Evolutionary conservation across 2,113 vertebrate species (phyloP).

Genomic region (Neogale vison): DNA sequence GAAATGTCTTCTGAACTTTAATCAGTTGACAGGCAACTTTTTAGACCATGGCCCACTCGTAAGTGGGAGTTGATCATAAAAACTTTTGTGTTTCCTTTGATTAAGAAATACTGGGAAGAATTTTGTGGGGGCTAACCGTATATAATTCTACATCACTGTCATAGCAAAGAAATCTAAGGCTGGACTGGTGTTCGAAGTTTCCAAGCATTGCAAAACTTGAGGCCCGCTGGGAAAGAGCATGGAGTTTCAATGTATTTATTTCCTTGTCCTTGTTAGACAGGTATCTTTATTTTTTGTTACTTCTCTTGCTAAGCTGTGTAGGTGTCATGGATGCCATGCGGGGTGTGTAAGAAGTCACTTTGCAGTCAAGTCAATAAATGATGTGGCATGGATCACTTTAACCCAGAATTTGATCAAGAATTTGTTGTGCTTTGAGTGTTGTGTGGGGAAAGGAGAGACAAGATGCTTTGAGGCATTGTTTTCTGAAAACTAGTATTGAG

Average conservation of each 20-base stretch:
- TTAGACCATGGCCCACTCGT: background rate
- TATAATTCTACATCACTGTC: background rate
- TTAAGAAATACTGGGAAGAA: background rate
- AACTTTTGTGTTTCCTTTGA: background rate
- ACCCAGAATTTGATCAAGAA: constrained; percentile 34
- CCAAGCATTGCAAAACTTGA: background rate
- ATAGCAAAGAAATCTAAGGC: background rate
- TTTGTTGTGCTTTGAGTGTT: background rate
- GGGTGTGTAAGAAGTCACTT: background rate
- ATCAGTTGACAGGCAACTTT: background rate
- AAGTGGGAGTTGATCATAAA: background rate
- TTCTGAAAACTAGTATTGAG: constrained; percentile 38
- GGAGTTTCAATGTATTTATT: background rate
- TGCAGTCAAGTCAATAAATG: constrained; percentile 1
- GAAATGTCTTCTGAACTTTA: background rate
- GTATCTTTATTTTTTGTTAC: constrained; percentile 21
- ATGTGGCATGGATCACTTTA: background rate
- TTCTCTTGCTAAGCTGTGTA: background rate
- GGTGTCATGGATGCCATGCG: background rate
- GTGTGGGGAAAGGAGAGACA: background rate
- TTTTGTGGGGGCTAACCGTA: background rate
- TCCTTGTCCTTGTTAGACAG: background rate
- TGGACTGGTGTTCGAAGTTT: background rate
- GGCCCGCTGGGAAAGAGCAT: background rate
- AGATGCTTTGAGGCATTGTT: background rate